Evolutionary conservation across 2,888 invertebrate species (phyloP).

Genomic region (Drosophila aldrichi): DNA sequence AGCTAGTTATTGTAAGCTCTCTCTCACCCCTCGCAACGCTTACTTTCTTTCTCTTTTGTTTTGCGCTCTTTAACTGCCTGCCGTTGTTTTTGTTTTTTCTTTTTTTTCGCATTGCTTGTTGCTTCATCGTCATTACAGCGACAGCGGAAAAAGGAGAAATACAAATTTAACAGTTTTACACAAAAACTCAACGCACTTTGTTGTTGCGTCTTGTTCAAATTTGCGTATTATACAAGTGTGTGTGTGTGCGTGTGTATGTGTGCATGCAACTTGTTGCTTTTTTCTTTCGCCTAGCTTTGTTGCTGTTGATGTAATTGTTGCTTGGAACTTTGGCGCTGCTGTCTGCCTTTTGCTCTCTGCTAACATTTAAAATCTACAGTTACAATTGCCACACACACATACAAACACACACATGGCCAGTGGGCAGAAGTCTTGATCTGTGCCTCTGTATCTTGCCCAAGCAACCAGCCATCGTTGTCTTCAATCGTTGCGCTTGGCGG

Average conservation of each 20-base stretch:
- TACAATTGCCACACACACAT: conserved; percentile 30
- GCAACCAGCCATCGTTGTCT: conserved; percentile 36
- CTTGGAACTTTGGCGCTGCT: conserved; percentile 33
- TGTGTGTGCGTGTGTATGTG: background rate
- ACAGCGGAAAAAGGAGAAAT: conserved; percentile 17
- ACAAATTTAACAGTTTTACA: conserved; percentile 35
- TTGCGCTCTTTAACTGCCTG: conserved; percentile 23
- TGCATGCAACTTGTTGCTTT: conserved; percentile 21
- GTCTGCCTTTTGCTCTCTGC: conserved; percentile 13
- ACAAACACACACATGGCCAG: conserved; percentile 34
- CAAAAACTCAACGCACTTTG: conserved; percentile 49
- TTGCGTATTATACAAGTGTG: conserved; percentile 57
- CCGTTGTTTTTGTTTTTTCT: background rate
- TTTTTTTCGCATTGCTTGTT: conserved; percentile 48
- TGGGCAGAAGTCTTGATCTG: conserved; percentile 62
- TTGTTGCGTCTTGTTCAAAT: conserved; percentile 16
- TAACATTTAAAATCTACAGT: conserved; percentile 44
- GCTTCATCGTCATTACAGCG: conserved; percentile 49
- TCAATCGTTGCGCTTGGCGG: conserved; percentile 71
- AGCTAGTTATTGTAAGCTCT: background rate
- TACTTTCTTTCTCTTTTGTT: conserved; percentile 7
- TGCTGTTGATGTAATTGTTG: conserved; percentile 42
- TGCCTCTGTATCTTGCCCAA: conserved; percentile 50
- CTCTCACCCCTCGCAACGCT: background rate
- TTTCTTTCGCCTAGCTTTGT: conserved; percentile 21